A percentile compares a stretch with the other conserved stretches of the same genome.
Conservation (phyloP, 2,113 vertebrate species). For the Tachysurus vachellii region DNA sequence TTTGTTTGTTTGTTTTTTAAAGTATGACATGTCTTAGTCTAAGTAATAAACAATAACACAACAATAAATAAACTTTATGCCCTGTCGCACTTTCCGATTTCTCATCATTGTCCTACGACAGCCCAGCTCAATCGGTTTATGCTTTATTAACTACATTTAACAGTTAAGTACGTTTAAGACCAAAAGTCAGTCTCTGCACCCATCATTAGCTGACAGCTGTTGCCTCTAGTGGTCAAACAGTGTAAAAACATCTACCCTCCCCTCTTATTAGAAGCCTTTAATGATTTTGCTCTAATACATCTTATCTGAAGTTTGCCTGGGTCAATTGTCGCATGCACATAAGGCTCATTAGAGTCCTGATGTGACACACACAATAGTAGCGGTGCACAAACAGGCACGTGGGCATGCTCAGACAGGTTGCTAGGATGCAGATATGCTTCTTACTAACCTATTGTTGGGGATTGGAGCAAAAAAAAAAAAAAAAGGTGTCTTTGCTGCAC, state of each 20-base stretch:
- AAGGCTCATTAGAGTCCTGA: conserved; percentile 54
- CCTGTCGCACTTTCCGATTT: not conserved
- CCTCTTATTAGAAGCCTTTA: not conserved
- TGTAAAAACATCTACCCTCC: not conserved
- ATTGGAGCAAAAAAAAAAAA: conserved; percentile 60
- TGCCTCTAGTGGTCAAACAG: conserved; percentile 28
- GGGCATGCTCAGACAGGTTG: conserved; percentile 60
- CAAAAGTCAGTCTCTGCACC: too few relatives aligned
- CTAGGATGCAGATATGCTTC: conserved; percentile 72
- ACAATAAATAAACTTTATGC: not conserved
- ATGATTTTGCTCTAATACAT: conserved; percentile 18
- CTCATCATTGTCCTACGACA: not conserved
- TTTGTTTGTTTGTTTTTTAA: too few relatives aligned
- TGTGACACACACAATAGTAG: conserved; percentile 47
- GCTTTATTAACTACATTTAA: not conserved
- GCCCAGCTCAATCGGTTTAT: not conserved
- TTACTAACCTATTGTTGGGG: conserved; percentile 66
- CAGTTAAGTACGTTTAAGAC: not conserved
- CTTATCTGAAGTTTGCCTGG: conserved; percentile 43
- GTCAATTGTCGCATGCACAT: conserved; percentile 37
- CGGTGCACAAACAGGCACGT: conserved; percentile 43
- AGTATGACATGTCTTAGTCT: not conserved
- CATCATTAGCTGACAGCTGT: not conserved
- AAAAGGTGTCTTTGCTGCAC: conserved; percentile 66
- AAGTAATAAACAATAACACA: not conserved